Base-by-base conservation (phyloP, 2,113 vertebrate genomes). In the Myiopsitta monachus region DNA sequence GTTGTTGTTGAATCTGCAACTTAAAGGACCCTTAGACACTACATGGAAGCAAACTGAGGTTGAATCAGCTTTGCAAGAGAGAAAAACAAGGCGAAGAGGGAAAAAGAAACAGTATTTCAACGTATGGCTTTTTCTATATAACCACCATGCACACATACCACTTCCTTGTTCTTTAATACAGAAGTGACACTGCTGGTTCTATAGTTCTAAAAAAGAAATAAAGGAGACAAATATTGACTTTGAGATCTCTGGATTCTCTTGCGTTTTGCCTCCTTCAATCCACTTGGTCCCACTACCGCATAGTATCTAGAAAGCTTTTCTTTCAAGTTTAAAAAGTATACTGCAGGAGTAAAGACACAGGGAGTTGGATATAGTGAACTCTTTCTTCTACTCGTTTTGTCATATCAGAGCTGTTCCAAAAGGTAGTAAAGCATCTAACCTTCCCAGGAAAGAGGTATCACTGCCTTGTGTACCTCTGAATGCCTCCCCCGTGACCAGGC, bases 1-100 rank as follows among this genome's bases (percentile, higher is more conserved):
- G 83, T 93, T 95, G 87, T 93, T 95, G 87, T 95, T 96, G 66
- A 51, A 97, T 97, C 95, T 97, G 94, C 94, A 97, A 92, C 72
- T 96, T 75, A 84, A 52, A 94, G 86, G 95, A 96, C 64, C 79
- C 95, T 97, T 90, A 92, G 87, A 97, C 68, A 77, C 69, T 76
- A 85, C n/a, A 43, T 54, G 85, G 88, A 87, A 97, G 73, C 87
- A 92, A 95, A 80, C 83, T 83, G 85, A 96, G 83, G 84, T 79
- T 41, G 57, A 97, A 96, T 89, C 90, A 95, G 93, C 91, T 96
- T 95, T 61, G 85, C 92, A 76, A 83, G 59, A 61, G 88, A 94
- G 44, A 87, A 95, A 95, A 77, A 51, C 39, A 64, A 84, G 38
- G 51, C n/a, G 49, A 89, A 89, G 26, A 66, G 41, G 64, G 55